Percentiles rank a stretch among this genome's conserved stretches.
These are phyloP conservation scores for Thaleichthys pacificus DNA, from an alignment of 2,797 vertebrate genomes.

Conservation along the genomic window DNA sequence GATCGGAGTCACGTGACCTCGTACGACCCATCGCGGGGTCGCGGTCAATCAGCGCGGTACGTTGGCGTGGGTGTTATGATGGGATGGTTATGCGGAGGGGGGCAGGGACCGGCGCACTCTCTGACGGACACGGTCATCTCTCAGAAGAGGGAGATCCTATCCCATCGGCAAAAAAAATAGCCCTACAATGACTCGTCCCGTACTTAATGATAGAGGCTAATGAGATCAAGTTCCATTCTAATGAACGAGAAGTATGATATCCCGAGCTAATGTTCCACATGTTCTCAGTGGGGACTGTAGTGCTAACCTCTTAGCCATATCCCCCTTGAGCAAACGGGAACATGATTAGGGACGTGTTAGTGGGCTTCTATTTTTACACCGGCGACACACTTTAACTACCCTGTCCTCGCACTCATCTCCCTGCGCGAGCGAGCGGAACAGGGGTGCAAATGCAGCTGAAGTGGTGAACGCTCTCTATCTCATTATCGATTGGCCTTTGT, in stretches of 20 bases:
- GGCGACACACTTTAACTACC: constrained; percentile 15
- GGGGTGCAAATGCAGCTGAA: constrained; percentile 17
- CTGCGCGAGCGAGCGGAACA: constrained; percentile 2
- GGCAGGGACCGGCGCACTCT: neutral
- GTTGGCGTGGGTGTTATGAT: too few species aligned
- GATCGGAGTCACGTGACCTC: too few species aligned
- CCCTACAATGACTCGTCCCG: neutral
- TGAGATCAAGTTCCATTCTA: constrained; percentile 7
- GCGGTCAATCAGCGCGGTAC: too few species aligned
- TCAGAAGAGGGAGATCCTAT: neutral
- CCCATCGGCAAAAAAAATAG: neutral
- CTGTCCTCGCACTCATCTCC: neutral
- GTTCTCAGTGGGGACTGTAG: constrained; percentile 24
- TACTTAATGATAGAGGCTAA: constrained; percentile 17
- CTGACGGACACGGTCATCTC: neutral
- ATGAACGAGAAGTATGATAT: constrained; percentile 19
- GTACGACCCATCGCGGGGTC: too few species aligned
- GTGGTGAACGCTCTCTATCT: neutral
- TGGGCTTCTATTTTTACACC: constrained; percentile 62
- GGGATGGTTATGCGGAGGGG: too few species aligned
- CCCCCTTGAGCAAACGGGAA: constrained; percentile 58
- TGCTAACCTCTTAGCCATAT: constrained; percentile 43
- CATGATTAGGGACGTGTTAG: constrained; percentile 60
- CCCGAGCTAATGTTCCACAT: constrained; percentile 17
- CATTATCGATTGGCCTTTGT: neutral